Conservation (phyloP, 1,140 invertebrate genomes). For the Uloborus diversus region DNA sequence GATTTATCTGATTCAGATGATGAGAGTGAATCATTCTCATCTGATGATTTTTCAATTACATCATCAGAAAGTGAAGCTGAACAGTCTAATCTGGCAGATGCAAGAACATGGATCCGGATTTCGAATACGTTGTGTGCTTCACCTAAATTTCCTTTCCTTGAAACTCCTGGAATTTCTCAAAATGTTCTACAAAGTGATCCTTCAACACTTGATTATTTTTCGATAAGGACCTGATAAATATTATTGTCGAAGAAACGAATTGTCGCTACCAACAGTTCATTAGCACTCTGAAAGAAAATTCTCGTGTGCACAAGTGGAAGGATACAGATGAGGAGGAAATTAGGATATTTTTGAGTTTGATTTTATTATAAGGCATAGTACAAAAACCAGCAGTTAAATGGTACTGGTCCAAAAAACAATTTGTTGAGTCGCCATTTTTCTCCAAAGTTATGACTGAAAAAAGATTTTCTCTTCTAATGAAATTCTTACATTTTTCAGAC, state of each 20-base stretch:
- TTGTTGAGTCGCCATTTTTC: background rate
- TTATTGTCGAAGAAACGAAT: background rate
- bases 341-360: background rate
- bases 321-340: background rate
- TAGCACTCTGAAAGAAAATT: background rate
- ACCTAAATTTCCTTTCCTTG: conserved; percentile 1
- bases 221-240: background rate
- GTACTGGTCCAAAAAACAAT: background rate
- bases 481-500: background rate
- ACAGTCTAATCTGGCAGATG: background rate
- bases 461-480: background rate
- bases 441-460: background rate
- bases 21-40: background rate
- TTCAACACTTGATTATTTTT: background rate
- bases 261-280: background rate
- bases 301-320: background rate
- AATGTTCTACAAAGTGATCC: background rate
- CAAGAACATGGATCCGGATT: background rate
- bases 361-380: background rate
- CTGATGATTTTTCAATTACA: background rate
- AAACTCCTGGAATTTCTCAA: background rate
- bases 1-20: background rate
- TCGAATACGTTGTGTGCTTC: background rate
- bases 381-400: background rate
- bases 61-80: background rate